Evolutionary conservation across 2,888 invertebrate genomes (phyloP), one percentile per base, ranked within the genome.

Genomic region (Erpobdella octoculata): DNA sequence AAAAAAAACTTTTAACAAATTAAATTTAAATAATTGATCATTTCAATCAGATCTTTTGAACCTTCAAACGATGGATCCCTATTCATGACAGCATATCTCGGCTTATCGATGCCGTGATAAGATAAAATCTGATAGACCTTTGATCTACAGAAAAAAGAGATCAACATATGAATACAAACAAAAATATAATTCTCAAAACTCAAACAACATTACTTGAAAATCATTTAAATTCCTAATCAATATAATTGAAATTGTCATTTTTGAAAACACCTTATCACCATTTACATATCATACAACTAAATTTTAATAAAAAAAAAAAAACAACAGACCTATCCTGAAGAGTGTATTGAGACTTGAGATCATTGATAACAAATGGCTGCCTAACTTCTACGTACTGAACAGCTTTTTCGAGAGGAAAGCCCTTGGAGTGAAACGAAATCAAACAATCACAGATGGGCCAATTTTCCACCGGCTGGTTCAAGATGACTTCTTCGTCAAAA

Each of bases 401-500:
- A 36, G 97, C 97, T 86, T 97, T 97, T 80, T 95, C 93, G 75
- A 98, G 86, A 0, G 98, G 98, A 85, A 99, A 99, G 46, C 97
- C 96, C 85, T 93, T 93, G 4, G 96, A 96, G 84, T 96, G 95
- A 84, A 97, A 97, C 71, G 96, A 95, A 79, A 99, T 93, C 65
- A 99, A 87, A 82, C 96, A 97, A 85, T 99, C 97, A 81, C 95
- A 95, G 70, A 90, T 86, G 1, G 97, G 97, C 98, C 98, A 99
- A 81, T 94, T 90, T 82, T 97, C 96, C 28, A 98, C 93, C 0
- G 94, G 90, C 84, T 92, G 91, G 86, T 93, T 90, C 78, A 97
- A 87, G 84, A 99, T 97, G 79, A 93, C 91, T 84, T 93, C 91
- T 87, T 98, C 97, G 70, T 91, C 89, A 85, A 98, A 97, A 76